Percentiles rank a stretch among this genome's conserved stretches.
phyloP scores from a whole-genome alignment of 2,113 vertebrate genomes.

The Oreocharis arfaki region DNA sequence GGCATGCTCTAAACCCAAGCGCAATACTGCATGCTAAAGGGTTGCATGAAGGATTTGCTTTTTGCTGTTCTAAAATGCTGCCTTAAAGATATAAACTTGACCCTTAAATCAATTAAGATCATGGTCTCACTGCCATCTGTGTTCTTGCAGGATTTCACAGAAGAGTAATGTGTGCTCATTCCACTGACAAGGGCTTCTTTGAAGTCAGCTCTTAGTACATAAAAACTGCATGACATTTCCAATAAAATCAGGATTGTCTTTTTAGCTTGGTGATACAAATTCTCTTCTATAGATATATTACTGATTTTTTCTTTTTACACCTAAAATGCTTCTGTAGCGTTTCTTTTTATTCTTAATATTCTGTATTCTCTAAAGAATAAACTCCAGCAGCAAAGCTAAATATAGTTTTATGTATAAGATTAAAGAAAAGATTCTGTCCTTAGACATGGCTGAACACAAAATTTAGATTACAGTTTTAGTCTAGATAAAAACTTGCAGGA shows the following conservation, averaged over 20 bases:
- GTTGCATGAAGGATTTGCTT: not conserved
- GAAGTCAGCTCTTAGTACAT: not conserved
- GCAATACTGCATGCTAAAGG: fast-evolving
- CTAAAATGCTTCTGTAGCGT: not conserved
- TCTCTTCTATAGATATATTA: not conserved
- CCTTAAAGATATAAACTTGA: slow-evolving; percentile 8
- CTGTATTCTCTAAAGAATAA: not conserved
- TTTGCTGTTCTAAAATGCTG: slow-evolving; percentile 1
- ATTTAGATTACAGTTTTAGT: not conserved
- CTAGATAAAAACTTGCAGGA: not conserved
- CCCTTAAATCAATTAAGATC: slow-evolving; percentile 33
- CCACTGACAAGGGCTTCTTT: not conserved
- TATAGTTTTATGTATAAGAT: not conserved
- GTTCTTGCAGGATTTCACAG: slow-evolving; percentile 16
- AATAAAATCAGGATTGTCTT: not conserved
- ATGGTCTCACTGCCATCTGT: slow-evolving; percentile 22
- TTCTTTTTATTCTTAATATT: not conserved
- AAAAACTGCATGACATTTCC: not conserved
- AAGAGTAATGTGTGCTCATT: not conserved
- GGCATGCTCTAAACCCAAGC: not conserved
- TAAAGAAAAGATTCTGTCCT: not conserved
- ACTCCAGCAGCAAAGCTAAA: not conserved
- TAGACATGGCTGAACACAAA: fast-evolving
- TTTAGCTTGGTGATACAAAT: not conserved
- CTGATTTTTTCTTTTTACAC: not conserved